Evolutionary conservation across 2,888 invertebrate species (phyloP), one percentile per base, ranked within the genome.

Genomic region (Brachyopa scutellaris): DNA sequence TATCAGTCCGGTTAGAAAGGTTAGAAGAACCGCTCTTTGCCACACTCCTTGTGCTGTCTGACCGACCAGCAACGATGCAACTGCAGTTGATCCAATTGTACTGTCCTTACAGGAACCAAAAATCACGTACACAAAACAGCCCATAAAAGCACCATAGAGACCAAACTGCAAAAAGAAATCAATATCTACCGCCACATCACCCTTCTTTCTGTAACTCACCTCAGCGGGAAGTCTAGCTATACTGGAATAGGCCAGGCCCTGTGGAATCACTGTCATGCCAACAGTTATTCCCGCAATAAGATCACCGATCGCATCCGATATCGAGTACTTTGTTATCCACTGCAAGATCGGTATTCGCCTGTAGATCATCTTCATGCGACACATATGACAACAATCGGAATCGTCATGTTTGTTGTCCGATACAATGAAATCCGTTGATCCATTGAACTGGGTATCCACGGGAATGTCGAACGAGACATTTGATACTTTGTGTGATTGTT

Each of bases 51-150:
- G 92, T 0, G 95, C 93, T 26, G 95, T 93, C 91, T 96, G 95
- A 88, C 93, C 95, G 0, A 97, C 97, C 87, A 98, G 93, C 62
- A 98, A 91, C 0, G 97, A 96, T 84, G 96, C 95, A 85, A 98
- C 97, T 84, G 98, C 97, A 1, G 97, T 97, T 31, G 98, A 97
- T 6, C 98, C 97, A 86, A 97, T 93, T 1, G 97, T 97, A 85
- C 97, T 95, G 88, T 97, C 97, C 90, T 97, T 97, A 89, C 97
- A 96, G 69, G 97, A 97, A 40, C 98, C 98, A 85, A 98, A 92
- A 80, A 98, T 89, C 84, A 96, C 95, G 91, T 98, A 98, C 84
- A 97, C 92, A 90, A 98, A 95, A 89, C 96, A 95, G 42, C 97
- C 97, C 88, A 98, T 91, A 91, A 98, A 98, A 5, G 97, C 95